Base-by-base conservation (phyloP, 1,140 invertebrate species). In the Tachypleus tridentatus region DNA sequence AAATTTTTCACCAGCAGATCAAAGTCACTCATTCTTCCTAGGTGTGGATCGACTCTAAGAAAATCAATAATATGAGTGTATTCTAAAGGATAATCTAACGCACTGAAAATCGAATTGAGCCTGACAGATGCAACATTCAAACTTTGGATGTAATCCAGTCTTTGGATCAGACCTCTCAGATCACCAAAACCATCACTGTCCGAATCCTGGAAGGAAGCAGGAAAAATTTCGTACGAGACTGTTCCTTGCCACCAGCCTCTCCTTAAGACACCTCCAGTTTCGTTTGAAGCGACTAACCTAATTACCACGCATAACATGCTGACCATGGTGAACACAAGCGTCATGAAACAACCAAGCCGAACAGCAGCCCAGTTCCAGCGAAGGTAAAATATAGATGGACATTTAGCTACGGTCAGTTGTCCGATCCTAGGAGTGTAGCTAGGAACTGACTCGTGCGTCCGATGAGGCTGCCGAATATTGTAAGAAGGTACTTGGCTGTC, bases 151-250 rank as follows among this genome's bases (percentile, higher is more conserved):
- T 72, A 72, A 58, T 64, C 62, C 4, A 72, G 53, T 3, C 63
- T 57, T 62, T 69, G 50, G 0, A 61, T 61, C 3, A 72, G 47
- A 47, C 70, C 69, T 29, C 60, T 72, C 57, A 76, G 72, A 51
- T 72, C 71, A 8, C 71, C 71, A 53, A 67, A 69, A 5, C 70
- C 71, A 60, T 72, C 70, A 8, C 64, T 76, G 71, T 86, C 82
- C 0, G 85, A 84, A 72, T 90, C 87, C 74, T 87, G 82, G 73
- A 89, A 91, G 57, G 87, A 88, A 0, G 85, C 85, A 4, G 87
- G 87, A 71, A 89, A 89, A 61, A 92, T 83, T 77, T 91, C 87
- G 73, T 91, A 91, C 71, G 91, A 85, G 3, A 89, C 78, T 61
- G 82, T 83, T 10, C 87, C 87, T 78, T 89, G 86, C 79, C 87